A percentile compares a stretch with the other conserved stretches of the same genome.
Evolutionary conservation across 2,888 invertebrate species (phyloP).

Genomic region (Odontothrips loti): DNA sequence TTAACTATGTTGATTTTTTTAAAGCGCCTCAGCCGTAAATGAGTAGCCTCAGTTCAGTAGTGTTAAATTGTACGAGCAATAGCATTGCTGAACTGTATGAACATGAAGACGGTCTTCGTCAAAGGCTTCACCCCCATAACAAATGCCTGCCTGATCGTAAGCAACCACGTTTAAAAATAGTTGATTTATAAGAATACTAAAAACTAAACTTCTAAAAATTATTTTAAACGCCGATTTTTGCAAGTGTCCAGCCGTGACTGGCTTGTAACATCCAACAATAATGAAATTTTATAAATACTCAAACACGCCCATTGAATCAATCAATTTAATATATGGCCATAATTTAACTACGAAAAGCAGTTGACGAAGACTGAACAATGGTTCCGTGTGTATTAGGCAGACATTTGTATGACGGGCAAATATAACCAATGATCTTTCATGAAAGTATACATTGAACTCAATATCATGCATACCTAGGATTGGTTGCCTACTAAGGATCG

Average conservation of each 20-base stretch:
- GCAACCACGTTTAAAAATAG: neutral
- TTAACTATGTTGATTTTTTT: too few relatives aligned
- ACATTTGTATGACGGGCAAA: constrained; percentile 4
- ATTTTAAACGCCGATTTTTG: too few relatives aligned
- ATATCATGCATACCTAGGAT: neutral
- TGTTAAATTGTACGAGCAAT: neutral
- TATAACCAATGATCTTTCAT: neutral
- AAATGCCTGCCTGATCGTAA: constrained; percentile 20
- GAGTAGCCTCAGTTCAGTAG: constrained; percentile 6
- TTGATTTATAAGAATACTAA: neutral
- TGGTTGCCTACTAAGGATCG: neutral
- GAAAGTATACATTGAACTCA: neutral
- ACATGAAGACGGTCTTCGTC: too few relatives aligned
- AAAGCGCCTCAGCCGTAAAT: neutral
- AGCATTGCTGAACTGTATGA: neutral
- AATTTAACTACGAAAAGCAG: neutral
- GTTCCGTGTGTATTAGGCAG: constrained; percentile 25
- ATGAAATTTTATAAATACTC: too few relatives aligned
- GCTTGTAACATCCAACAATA: too few relatives aligned
- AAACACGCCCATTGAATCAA: neutral
- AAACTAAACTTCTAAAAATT: neutral
- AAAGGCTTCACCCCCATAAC: neutral
- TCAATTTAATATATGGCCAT: neutral
- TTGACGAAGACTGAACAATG: neutral
- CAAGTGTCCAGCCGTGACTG: too few relatives aligned